Base-by-base conservation (phyloP, 1,140 invertebrate genomes). In the Pentalonia nigronervosa region DNA sequence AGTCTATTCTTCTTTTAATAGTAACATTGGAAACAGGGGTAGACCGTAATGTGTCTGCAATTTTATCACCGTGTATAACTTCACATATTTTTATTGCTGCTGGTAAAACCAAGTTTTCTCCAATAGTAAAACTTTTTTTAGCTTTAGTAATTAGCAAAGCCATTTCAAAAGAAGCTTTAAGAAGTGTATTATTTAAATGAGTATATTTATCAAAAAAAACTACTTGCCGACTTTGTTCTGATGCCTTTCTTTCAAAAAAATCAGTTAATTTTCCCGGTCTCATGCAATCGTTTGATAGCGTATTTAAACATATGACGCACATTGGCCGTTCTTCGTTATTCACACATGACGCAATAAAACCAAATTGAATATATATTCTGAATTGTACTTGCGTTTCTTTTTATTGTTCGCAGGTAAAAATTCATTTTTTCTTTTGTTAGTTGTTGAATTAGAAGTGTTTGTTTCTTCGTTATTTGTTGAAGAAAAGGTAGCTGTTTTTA, bases 191-290 rank as follows among this genome's bases (percentile, higher is more conserved):
- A 56, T 56, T 56, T 56, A 56, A 56, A 56, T 56, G 25, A 56
- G 7, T 56, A 56, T 56, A 6, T 56, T 56, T 56, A 76, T 76
- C 9, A 89, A 89, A 89, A 89, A 53, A 89, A 89, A 89, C 87
- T 89, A 53, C 87, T 34, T 89, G 48, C 48, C 87, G 30, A 89
- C 87, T 34, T 89, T 89, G n/a, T 89, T 89, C 87, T 36, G 87
- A 89, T 89, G 48, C 48, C 8, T 89, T 89, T 89, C 48, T 89
- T 53, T 89, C 87, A 53, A 89, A 89, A 89, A 89, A 89, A 89
- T 89, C 87, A 30, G 87, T 36, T 90, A 53, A 90, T 56, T 90
- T 90, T 56, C 50, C 50, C 21, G 88, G n/a, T 1, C 88, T 90
- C 50, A 41, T 56, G 50, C 50, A 53, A 90, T 90, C 88, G 50